Conservation (phyloP, 2,888 invertebrate species). For the Agrotis puta region DNA sequence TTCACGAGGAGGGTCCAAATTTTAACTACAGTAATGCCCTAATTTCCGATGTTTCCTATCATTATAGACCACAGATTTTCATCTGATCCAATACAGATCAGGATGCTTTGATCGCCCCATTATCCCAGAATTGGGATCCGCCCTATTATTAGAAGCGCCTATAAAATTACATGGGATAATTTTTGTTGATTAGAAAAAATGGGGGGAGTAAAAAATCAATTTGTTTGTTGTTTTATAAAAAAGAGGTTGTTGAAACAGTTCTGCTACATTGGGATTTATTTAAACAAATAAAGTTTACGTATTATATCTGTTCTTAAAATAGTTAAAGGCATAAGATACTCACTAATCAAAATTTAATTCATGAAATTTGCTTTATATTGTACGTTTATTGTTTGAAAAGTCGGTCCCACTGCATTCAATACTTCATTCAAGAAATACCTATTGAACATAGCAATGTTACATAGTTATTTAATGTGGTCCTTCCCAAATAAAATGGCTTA, state of each 20-base stretch:
- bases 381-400: too few species aligned
- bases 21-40: constrained; percentile 52
- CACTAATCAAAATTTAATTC: too few species aligned
- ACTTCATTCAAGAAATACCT: too few species aligned
- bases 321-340: too few species aligned
- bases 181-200: constrained; percentile 51
- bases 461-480: too few species aligned
- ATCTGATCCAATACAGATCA: constrained; percentile 50
- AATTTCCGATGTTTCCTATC: constrained; percentile 57
- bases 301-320: too few species aligned
- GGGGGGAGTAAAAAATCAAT: constrained; percentile 46
- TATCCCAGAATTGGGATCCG: constrained; percentile 61
- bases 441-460: too few species aligned
- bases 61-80: constrained; percentile 59
- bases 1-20: constrained; percentile 36
- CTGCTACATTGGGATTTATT: neutral
- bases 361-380: too few species aligned
- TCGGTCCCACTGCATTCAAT: too few species aligned
- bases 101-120: constrained; percentile 57
- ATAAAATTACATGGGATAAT: constrained; percentile 58
- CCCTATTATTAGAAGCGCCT: constrained; percentile 65
- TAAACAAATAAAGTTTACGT: neutral
- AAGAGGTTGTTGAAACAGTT: constrained; percentile 1
- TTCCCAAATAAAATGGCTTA: too few species aligned
- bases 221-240: constrained; percentile 55